A percentile compares a stretch with the other conserved stretches of the same genome.
Evolutionary conservation across 2,113 vertebrate genomes (phyloP).

Genomic region (Cyanocitta stelleri): DNA sequence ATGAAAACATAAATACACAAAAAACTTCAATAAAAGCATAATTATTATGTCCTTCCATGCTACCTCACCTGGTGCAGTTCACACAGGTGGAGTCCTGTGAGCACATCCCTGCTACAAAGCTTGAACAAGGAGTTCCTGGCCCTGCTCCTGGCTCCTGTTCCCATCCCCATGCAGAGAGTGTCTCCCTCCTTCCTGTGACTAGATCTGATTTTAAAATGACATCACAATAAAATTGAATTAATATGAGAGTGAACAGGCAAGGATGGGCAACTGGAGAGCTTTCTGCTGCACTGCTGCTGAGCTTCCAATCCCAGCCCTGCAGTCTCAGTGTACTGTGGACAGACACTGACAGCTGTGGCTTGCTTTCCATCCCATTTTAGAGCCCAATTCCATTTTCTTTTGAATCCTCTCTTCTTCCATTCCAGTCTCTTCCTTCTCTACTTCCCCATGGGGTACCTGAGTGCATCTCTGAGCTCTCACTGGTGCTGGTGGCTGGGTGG

Average conservation of each 20-base stretch:
- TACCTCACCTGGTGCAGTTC: rapidly evolving
- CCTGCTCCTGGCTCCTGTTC: not conserved
- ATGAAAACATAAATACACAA: not conserved
- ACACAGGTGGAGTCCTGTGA: not conserved
- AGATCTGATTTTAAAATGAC: not conserved
- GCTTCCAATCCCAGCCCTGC: not conserved
- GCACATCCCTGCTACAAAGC: not conserved
- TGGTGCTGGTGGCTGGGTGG: not conserved
- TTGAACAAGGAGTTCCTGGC: not conserved
- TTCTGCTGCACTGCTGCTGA: not conserved
- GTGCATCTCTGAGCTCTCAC: not conserved
- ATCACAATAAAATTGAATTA: not conserved
- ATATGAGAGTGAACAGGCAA: not conserved
- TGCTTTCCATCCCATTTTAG: not conserved
- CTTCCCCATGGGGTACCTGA: not conserved
- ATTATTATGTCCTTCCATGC: not conserved
- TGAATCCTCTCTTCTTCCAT: not conserved
- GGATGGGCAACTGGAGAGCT: not conserved
- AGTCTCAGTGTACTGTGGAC: not conserved
- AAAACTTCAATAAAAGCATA: not conserved
- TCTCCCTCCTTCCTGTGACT: not conserved
- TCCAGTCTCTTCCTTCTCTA: not conserved
- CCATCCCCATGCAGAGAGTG: not conserved
- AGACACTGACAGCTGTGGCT: not conserved
- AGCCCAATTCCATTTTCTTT: not conserved